Base-by-base conservation (phyloP, 2,797 vertebrate genomes). In the Numenius phaeopus region DNA sequence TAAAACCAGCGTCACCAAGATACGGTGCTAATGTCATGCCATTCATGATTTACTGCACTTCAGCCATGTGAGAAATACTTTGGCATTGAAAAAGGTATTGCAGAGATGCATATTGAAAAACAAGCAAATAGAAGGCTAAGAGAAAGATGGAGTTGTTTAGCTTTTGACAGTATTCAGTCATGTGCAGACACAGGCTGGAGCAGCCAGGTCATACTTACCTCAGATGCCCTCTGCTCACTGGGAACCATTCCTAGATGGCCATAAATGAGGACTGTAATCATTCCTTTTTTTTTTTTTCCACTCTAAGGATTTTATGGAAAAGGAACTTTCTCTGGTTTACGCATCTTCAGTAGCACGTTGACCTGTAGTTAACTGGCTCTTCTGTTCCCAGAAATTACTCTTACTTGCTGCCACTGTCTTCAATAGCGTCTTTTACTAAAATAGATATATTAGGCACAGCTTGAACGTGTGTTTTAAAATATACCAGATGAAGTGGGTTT, bases 201-300 rank as follows among this genome's bases (percentile, higher is more conserved):
- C 91, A 98, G 94, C 85, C 96, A 95, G 94, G 88, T 96, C 94
- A 84, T 92, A 83, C 65, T 97, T 87, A 90, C 94, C 97, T 97
- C 87, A 80, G 64, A 94, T 97, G 94, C 94, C 96, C 95, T 95
- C 69, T 90, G 66, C 75, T 95, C 89, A 84, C 97, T 94, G 94
- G 95, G 94, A 95, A 96, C 89, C 87, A 87, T 96, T 97, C 86
- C 87, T 96, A 96, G 92, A 93, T 94, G 81, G 94, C 92, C 85
- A 75, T 95, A 95, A 97, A 96, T 86, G 90, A 96, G 78, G 83
- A 70, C 91, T 94, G 86, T 95, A 89, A 94, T 93, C 5, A 47
- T 78, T 84, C 40, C 57, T 24, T 72, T 67, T 73, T 71, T 67
- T 52, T 17, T 9, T 32, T 13, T 59, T 30, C 32, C 23, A 8